These are phyloP conservation scores for Prunella himalayana DNA, from an alignment of 2,113 vertebrate genomes.

Conservation along the genomic window DNA sequence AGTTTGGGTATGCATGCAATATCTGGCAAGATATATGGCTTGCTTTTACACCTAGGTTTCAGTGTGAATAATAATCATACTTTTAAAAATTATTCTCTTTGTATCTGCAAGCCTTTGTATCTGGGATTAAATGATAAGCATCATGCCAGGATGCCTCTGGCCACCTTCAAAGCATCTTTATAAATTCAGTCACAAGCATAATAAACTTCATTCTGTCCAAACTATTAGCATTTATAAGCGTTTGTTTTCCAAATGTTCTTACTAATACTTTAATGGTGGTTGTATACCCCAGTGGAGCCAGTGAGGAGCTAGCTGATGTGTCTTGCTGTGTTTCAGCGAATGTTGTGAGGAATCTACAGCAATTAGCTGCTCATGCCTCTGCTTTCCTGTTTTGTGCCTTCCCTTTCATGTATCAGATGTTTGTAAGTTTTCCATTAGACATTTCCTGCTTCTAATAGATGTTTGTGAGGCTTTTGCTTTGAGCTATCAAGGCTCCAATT, in stretches of 20 bases:
- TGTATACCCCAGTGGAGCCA: not conserved
- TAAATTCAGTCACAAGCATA: not conserved
- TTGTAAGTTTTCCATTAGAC: constrained; percentile 74
- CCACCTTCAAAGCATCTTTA: constrained; percentile 21
- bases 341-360: constrained; percentile 57
- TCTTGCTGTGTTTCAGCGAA: constrained; percentile 56
- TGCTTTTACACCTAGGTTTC: not conserved
- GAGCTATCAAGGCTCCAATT: constrained; percentile 66
- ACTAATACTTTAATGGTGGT: constrained; percentile 23
- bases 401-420: constrained; percentile 73
- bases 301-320: constrained; percentile 9
- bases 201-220: not conserved
- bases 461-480: constrained; percentile 65
- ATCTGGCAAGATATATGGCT: not conserved
- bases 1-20: not conserved
- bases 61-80: not conserved
- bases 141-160: not conserved
- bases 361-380: constrained; percentile 70
- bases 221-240: not conserved
- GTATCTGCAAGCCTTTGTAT: not conserved
- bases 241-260: not conserved
- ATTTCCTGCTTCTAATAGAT: constrained; percentile 72
- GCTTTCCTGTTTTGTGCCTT: constrained; percentile 69
- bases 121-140: not conserved
- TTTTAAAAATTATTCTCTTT: not conserved